Evolutionary conservation across 2,888 invertebrate genomes (phyloP), one percentile per base, ranked within the genome.

Genomic region (Rhamnusium bicolor): DNA sequence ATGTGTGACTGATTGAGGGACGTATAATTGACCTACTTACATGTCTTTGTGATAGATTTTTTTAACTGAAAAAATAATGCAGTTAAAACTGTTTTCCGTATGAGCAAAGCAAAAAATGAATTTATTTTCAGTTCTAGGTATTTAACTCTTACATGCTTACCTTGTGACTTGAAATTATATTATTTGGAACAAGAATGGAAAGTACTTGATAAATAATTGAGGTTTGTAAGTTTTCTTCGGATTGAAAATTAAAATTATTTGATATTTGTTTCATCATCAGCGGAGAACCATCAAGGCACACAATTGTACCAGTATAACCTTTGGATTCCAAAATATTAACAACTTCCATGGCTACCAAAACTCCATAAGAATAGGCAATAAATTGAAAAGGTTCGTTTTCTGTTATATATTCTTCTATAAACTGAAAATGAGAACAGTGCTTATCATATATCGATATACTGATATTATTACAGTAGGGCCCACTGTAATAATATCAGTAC

Each of bases 311-410:
- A 12, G 84, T 88, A 66, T 89, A 89, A 78, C 94, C 94, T 82
- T 91, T 89, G 6, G 87, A 88, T 86, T 96, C 96, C 46, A 98
- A 88, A 82, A 91, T 90, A 7, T 92, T 88, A 2, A 93, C 94
- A 73, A 98, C 88, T 85, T 97, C 95, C 68, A 97, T 87, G 0
- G 94, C 93, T 16, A 97, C 89, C 21, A 94, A 87, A 0, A 93
- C 90, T 56, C 98, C 98, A 84, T 93, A 98, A 12, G 98, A 98
- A 89, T 98, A 98, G 1, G n/a, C 40, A n/a, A 40, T 1, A n/a
- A 40, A 40, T 40, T n/a, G 12, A n/a, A 40, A 40, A 14, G 40
- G 40, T n/a, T 40, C 40, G 0, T 40, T n/a, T 14, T 40, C n/a
- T 5, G 40, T 40, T 40, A 40, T 40, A n/a, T 40, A 10, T 40